Evolutionary conservation across 2,113 vertebrate genomes (phyloP).

Genomic region (Sander lucioperca): DNA sequence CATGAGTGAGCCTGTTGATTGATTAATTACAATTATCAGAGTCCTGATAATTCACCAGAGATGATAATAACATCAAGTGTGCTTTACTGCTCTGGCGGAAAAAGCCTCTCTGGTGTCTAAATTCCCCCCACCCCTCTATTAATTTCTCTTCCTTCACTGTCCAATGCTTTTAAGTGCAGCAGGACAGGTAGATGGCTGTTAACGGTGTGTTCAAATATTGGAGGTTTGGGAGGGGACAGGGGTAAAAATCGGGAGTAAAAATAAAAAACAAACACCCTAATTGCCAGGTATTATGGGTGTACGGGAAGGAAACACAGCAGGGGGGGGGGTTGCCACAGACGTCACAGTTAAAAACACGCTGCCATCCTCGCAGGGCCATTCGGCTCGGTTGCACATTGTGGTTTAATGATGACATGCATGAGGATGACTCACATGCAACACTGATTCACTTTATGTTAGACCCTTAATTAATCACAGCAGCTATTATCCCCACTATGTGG

Average conservation of each 20-base stretch:
- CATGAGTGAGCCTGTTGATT: constrained; percentile 78
- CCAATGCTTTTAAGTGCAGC: constrained; percentile 79
- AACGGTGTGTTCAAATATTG: constrained; percentile 63
- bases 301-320: constrained; percentile 64
- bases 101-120: constrained; percentile 75
- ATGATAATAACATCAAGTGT: constrained; percentile 82
- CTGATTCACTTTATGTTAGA: constrained; percentile 69
- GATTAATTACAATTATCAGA: constrained; percentile 86
- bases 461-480: constrained; percentile 64
- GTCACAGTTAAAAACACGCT: constrained; percentile 73
- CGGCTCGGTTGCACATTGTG: constrained; percentile 66
- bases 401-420: constrained; percentile 70
- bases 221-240: constrained; percentile 56
- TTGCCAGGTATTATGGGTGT: constrained; percentile 76
- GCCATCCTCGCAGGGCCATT: constrained; percentile 69
- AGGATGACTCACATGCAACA: constrained; percentile 73
- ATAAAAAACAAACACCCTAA: constrained; percentile 80
- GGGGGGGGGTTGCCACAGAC: constrained; percentile 63
- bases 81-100: constrained; percentile 82
- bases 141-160: constrained; percentile 78
- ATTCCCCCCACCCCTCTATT: constrained; percentile 66
- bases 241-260: constrained; percentile 58
- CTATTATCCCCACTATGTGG: constrained; percentile 58
- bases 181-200: constrained; percentile 72
- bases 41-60: constrained; percentile 78